phyloP scores from a whole-genome alignment of 2,113 vertebrate genomes.

The Rana temporaria region DNA sequence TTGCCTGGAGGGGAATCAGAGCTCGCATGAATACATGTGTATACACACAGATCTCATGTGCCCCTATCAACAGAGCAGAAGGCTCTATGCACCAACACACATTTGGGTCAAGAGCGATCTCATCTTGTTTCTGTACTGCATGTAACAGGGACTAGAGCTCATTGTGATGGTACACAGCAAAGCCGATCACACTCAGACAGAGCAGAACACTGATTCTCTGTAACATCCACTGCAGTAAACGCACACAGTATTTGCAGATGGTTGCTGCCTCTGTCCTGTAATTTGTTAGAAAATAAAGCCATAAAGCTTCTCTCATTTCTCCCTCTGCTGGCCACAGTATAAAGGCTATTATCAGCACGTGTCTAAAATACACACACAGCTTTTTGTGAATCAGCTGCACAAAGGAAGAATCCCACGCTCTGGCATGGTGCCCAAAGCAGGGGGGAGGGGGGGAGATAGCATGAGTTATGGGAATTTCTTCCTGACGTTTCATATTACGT shows the following conservation, averaged over 20 bases:
- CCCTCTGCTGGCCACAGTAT: not conserved
- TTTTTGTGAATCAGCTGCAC: slow-evolving; percentile 33
- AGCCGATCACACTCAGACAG: no score
- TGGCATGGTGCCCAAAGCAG: slow-evolving; percentile 25
- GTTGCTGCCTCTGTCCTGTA: not conserved
- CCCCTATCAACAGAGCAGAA: not conserved
- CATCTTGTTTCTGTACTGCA: not conserved
- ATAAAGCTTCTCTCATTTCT: not conserved
- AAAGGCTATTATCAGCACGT: not conserved
- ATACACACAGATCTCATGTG: not conserved
- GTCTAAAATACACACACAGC: not conserved
- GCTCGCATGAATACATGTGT: slow-evolving; percentile 31
- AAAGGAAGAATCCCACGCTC: slow-evolving; percentile 28
- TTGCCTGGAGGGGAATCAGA: slow-evolving; percentile 20
- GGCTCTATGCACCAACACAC: slow-evolving; percentile 19
- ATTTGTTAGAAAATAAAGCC: not conserved
- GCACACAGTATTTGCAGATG: not conserved
- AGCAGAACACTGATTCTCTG: no score
- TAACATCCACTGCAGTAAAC: not conserved
- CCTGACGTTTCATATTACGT: slow-evolving; percentile 13
- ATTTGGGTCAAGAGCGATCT: slow-evolving; percentile 38
- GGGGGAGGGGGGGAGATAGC: not conserved
- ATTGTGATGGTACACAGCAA: no score
- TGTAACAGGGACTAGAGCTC: no score
- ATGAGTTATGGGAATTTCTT: slow-evolving; percentile 34